These are phyloP conservation scores for Octopus bimaculoides DNA, from an alignment of 1,140 invertebrate genomes.

Conservation along the genomic window DNA sequence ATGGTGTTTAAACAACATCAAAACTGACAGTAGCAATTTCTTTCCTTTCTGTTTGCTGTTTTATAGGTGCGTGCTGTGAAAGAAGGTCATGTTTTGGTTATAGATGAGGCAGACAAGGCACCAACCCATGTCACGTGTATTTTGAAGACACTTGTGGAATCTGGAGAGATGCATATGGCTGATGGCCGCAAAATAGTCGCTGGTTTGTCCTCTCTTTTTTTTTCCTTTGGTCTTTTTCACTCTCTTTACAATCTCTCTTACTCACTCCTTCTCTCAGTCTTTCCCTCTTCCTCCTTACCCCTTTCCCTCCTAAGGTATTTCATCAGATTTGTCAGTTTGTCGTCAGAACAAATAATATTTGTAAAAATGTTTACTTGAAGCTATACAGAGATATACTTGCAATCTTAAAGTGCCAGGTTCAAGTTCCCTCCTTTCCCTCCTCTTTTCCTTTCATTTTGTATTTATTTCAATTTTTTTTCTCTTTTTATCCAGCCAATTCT, in stretches of 20 bases:
- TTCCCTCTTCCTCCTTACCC: background rate
- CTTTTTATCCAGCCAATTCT: slow-evolving; percentile 35
- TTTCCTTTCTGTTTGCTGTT: background rate
- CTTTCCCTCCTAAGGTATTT: too few species aligned
- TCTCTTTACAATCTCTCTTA: background rate
- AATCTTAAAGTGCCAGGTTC: too few species aligned
- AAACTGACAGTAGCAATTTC: background rate
- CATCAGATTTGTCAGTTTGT: too few species aligned
- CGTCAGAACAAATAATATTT: too few species aligned
- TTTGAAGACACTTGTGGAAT: slow-evolving; percentile 89
- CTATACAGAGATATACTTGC: too few species aligned
- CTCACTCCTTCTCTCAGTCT: background rate
- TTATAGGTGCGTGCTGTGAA: slow-evolving; percentile 72
- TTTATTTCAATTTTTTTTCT: background rate
- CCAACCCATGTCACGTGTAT: slow-evolving; percentile 95
- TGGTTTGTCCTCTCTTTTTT: slow-evolving; percentile 25
- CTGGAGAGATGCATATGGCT: slow-evolving; percentile 90
- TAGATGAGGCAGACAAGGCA: slow-evolving; percentile 97
- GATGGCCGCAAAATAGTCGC: slow-evolving; percentile 85
- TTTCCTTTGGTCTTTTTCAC: background rate
- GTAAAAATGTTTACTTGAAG: too few species aligned
- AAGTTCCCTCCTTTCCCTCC: too few species aligned
- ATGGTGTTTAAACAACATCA: background rate
- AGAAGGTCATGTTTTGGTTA: slow-evolving; percentile 82
- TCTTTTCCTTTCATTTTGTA: background rate